Evolutionary conservation across 2,888 invertebrate species (phyloP), one percentile per base, ranked within the genome.

Genomic region (Miltochrista miniata): DNA sequence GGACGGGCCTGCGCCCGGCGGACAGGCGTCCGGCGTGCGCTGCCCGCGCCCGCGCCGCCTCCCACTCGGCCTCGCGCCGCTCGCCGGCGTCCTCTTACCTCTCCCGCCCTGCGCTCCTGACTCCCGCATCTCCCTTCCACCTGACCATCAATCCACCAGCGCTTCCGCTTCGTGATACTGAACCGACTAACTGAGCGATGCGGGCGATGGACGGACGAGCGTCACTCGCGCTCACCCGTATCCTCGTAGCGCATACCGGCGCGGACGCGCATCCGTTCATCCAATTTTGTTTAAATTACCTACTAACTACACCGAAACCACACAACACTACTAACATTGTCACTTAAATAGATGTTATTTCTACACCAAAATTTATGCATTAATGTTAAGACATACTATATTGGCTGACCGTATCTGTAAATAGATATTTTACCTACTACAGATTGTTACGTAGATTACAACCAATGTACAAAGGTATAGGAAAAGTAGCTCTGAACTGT

Each of bases 341-440:
- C 68, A 89, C 90, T 90, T 87, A 65, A 80, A 90, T 90, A 91
- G 91, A 91, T 91, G 91, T 91, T 91, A 91, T 91, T 91, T 90
- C 81, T 88, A 90, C 91, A 90, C 91, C 90, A 83, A 88, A 90
- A 86, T 86, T 88, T 64, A 66, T 69, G 51, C 62, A 64, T 67
- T 79, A 80, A 74, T 76, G 53, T 65, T 73, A 74, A 64, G 64
- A 62, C 63, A 68, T 84, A 77, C 76, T 73, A 74, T 79, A 85
- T 85, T 87, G 85, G 85, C 85, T 82, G 79, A 72, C 61, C 65
- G 72, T 68, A 71, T 63, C 65, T 86, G 88, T 87, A 89, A 83
- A 89, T 89, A 87, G 78, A 71, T 64, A 68, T 63, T 68, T 54
- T 68, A 69, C 68, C 56, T 74, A 68, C 65, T 50, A 73, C 74